Conservation (phyloP, 2,113 vertebrate species). For the Turdus rufiventris region DNA sequence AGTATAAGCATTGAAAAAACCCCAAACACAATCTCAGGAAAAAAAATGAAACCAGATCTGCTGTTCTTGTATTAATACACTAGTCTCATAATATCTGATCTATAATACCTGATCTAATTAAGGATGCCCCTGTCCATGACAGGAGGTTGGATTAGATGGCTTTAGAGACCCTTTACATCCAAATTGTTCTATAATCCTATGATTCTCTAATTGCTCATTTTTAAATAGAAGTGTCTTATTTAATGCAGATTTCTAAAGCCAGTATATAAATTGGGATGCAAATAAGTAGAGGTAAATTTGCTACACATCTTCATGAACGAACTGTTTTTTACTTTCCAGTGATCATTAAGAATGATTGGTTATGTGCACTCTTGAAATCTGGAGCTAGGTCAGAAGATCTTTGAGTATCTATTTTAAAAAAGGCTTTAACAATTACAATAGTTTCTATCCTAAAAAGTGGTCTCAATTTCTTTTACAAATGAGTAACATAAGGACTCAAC, state of each 20-base stretch:
- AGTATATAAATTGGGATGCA: neutral
- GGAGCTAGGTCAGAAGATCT: neutral
- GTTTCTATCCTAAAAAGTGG: neutral
- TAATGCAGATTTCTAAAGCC: neutral
- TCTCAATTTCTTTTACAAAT: neutral
- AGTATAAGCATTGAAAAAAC: fast-evolving
- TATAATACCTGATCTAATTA: neutral
- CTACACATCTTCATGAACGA: neutral
- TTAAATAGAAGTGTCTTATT: neutral
- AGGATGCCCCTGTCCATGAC: neutral
- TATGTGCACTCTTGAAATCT: neutral
- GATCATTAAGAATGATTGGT: neutral
- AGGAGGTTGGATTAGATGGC: neutral
- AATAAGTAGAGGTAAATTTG: neutral
- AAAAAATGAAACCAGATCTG: neutral
- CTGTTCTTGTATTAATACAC: neutral
- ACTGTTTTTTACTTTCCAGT: neutral
- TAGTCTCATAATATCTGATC: neutral
- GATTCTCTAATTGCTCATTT: neutral
- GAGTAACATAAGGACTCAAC: neutral
- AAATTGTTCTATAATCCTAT: neutral
- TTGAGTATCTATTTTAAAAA: neutral
- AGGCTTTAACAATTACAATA: fast-evolving
- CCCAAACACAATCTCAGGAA: neutral
- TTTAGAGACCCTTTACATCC: neutral